Percentiles rank a stretch among this genome's conserved stretches.
phyloP scores from a whole-genome alignment of 2,113 vertebrate species.

The Puma concolor region DNA sequence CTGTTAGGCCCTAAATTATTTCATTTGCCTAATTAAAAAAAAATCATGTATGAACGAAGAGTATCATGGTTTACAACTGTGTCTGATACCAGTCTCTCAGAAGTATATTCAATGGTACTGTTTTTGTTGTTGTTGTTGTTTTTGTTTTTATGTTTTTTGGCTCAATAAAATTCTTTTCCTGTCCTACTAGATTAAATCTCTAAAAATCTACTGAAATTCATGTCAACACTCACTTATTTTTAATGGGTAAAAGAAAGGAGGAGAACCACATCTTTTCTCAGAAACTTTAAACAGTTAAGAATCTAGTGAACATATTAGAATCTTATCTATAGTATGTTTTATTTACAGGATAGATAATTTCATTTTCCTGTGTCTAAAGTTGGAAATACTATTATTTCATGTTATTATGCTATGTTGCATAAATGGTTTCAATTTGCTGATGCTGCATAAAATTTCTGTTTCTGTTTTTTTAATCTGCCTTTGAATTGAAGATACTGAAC shows the following conservation, averaged over 20 bases:
- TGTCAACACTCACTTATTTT: background rate
- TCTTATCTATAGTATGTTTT: background rate
- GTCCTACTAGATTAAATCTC: background rate
- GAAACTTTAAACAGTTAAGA: background rate
- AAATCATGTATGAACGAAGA: constrained; percentile 3
- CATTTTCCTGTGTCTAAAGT: background rate
- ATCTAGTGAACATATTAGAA: background rate
- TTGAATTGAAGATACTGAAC: background rate
- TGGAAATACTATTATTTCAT: background rate
- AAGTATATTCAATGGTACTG: background rate
- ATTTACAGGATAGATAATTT: background rate
- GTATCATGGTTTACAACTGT: background rate
- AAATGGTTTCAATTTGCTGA: background rate
- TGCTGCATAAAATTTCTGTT: background rate
- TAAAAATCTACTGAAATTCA: background rate
- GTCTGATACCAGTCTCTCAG: background rate
- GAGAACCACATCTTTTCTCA: background rate
- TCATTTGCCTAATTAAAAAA: constrained; percentile 76
- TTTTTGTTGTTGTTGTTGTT: background rate
- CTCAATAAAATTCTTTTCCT: background rate
- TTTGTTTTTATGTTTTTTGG: background rate
- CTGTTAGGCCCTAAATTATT: constrained; percentile 6
- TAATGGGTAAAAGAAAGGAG: background rate
- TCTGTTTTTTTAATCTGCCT: background rate
- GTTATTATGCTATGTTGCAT: background rate